These are phyloP conservation scores for Rhopalosiphum maidis DNA, from an alignment of 1,140 invertebrate species.

Conservation along the genomic window DNA sequence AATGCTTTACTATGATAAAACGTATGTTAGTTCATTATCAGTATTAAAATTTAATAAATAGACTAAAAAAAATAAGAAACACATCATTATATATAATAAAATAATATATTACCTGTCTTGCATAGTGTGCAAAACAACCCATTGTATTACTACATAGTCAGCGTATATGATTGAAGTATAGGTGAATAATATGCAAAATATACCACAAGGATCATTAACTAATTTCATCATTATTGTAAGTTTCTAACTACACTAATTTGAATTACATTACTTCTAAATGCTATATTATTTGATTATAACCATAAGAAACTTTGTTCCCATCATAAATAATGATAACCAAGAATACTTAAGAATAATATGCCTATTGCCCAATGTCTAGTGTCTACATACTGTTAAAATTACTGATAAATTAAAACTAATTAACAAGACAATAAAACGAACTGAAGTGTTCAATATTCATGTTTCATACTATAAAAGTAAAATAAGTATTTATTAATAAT, in stretches of 20 bases:
- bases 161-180: slow-evolving; percentile 86
- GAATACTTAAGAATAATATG: not conserved
- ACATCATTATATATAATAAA: not conserved
- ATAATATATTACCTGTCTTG: slow-evolving; percentile 72
- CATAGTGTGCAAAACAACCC: slow-evolving; percentile 85
- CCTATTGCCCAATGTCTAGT: not conserved
- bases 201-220: slow-evolving; percentile 84
- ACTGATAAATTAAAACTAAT: not conserved
- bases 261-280: not conserved
- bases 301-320: not conserved
- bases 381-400: not conserved
- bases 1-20: not conserved
- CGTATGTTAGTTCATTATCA: not conserved
- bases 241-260: not conserved
- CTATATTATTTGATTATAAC: not conserved
- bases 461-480: not conserved
- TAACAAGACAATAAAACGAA: not conserved
- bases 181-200: slow-evolving; percentile 84
- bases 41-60: not conserved
- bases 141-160: slow-evolving; percentile 87
- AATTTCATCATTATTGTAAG: slow-evolving; percentile 59
- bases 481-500: not conserved
- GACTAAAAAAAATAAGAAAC: not conserved
- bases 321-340: slow-evolving; percentile 1
- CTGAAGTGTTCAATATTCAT: not conserved